Conservation (phyloP, 2,113 vertebrate genomes). For the Greenwoodochromis staneri region DNA sequence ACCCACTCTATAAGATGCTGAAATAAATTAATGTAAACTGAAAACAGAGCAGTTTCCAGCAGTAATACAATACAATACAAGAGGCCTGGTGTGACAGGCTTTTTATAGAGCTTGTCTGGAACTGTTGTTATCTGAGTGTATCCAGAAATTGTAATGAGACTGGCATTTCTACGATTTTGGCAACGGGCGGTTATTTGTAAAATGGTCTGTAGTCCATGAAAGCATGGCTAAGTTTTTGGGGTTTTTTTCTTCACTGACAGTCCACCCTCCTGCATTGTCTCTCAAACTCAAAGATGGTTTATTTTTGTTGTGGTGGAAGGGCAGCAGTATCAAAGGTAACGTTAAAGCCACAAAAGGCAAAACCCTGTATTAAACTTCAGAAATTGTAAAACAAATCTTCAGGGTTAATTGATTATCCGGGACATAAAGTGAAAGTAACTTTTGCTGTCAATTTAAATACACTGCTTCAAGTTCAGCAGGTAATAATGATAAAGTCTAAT, state of each 20-base stretch:
- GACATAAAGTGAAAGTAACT: background rate
- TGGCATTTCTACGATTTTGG: background rate
- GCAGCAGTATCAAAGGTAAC: background rate
- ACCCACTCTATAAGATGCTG: background rate
- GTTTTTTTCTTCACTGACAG: accelerated
- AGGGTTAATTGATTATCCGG: background rate
- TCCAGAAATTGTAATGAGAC: background rate
- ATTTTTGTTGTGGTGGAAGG: background rate
- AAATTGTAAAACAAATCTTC: background rate
- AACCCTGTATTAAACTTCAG: background rate
- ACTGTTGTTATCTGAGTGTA: background rate
- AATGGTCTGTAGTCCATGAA: background rate
- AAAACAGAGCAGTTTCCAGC: background rate
- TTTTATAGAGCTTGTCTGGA: background rate
- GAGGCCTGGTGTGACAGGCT: background rate
- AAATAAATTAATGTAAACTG: background rate
- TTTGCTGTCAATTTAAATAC: background rate
- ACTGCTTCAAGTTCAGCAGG: background rate
- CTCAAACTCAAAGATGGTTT: background rate
- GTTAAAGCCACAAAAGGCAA: background rate
- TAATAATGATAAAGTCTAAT: background rate
- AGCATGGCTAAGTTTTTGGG: background rate
- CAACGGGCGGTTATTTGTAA: background rate
- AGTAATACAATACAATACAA: background rate
- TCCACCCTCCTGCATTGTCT: background rate